Percentiles rank a stretch among this genome's conserved stretches.
These are phyloP conservation scores for Cygnus buccinator DNA, from an alignment of 2,113 vertebrate species.

Conservation along the genomic window DNA sequence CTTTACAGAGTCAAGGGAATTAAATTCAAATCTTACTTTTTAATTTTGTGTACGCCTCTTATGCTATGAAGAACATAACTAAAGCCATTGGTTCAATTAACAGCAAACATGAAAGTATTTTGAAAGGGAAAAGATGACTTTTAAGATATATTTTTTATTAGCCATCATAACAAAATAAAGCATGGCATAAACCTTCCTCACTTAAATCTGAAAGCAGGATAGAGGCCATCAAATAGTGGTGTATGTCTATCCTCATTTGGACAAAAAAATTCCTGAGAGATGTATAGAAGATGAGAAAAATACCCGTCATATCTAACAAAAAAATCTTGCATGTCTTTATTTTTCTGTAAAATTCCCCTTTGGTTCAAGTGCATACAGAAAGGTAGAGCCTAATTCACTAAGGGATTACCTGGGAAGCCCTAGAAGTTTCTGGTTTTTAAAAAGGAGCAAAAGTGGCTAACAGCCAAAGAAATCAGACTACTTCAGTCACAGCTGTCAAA, in stretches of 20 bases:
- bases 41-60: rapidly evolving
- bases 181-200: background rate
- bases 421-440: background rate
- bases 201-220: background rate
- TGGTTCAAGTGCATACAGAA: background rate
- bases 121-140: background rate
- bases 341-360: background rate
- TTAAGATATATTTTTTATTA: background rate
- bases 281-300: background rate
- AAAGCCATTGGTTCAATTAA: background rate
- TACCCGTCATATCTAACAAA: background rate
- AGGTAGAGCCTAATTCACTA: background rate
- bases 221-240: background rate
- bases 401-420: background rate
- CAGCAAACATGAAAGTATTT: background rate
- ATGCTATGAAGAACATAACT: rapidly evolving
- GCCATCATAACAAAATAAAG: background rate
- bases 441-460: background rate
- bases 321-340: background rate
- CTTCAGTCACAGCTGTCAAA: conserved; percentile 4
- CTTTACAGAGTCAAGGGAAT: background rate
- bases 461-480: background rate
- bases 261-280: background rate
- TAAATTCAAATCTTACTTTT: background rate
- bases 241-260: background rate